Evolutionary conservation across 2,888 invertebrate species (phyloP).

Genomic region (Epirrhoe tristata): DNA sequence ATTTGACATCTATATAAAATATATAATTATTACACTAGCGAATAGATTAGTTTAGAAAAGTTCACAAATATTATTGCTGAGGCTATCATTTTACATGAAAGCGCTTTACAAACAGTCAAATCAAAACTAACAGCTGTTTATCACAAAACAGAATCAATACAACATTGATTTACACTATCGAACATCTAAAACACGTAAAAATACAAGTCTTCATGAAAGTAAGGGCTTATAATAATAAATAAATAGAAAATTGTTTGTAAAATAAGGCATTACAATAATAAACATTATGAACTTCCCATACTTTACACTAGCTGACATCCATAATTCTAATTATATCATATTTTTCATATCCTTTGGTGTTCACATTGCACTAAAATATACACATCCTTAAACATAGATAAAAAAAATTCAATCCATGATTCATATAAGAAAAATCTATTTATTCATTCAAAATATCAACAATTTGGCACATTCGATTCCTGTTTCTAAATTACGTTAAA

Average conservation of each 20-base stretch:
- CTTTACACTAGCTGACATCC: slow-evolving; percentile 46
- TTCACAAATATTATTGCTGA: slow-evolving; percentile 34
- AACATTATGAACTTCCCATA: slow-evolving; percentile 37
- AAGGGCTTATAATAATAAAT: background rate
- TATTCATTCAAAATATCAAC: slow-evolving; percentile 71
- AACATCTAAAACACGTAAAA: background rate
- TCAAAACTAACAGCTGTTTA: background rate
- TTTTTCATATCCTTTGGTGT: slow-evolving; percentile 73
- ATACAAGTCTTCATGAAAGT: background rate
- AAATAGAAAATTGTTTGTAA: slow-evolving; percentile 4
- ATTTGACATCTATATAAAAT: slow-evolving; percentile 83
- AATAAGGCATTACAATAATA: slow-evolving; percentile 13
- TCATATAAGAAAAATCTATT: slow-evolving; percentile 63
- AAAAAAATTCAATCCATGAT: slow-evolving; percentile 51
- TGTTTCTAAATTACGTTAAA: slow-evolving; percentile 67
- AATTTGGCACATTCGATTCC: slow-evolving; percentile 81
- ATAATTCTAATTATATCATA: slow-evolving; percentile 49
- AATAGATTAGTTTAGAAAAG: slow-evolving; percentile 37
- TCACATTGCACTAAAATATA: slow-evolving; percentile 68
- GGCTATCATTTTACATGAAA: slow-evolving; percentile 23
- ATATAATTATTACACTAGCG: slow-evolving; percentile 61
- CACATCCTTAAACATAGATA: slow-evolving; percentile 54
- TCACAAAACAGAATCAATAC: background rate
- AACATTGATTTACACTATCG: no score
- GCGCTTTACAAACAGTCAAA: background rate